Evolutionary conservation across 1,140 invertebrate species (phyloP), one percentile per base, ranked within the genome.

Genomic region (Drosophila navojoa): DNA sequence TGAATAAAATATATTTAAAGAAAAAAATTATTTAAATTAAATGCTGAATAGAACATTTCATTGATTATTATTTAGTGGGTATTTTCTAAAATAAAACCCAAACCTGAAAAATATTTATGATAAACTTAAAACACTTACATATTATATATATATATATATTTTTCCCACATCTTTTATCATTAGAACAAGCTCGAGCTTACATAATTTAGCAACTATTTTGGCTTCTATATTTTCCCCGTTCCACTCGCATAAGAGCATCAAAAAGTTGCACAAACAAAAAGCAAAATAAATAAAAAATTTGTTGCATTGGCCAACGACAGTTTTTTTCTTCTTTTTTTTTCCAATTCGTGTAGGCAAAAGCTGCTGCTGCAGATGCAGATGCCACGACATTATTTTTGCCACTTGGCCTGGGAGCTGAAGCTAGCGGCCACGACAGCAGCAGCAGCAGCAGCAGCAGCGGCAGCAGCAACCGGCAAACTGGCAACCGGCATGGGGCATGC

Each of bases 321-420:
- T 81, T 81, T 38, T 38, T 38, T 35, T 35, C 6, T 35, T 35
- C 3, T 81, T 81, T 38, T 2, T 38, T 38, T 38, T 75, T 67
- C 69, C 73, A 42, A 77, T 81, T 81, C 79, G 79, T 81, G 78
- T 81, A 81, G 79, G 79, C 73, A 81, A 81, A 81, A 81, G 73
- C 69, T 85, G 81, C 77, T 80, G 67, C 68, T 76, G 49, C 60
- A 87, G 85, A 86, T 86, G 81, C 81, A 87, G 81, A 87, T 86
- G 81, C 81, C 82, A 89, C 82, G 84, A 87, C 84, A 87, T 89
- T 87, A 89, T 89, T 87, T 87, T 87, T 87, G 84, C 84, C 84
- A 87, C 84, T 87, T 87, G 84, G 84, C 70, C 79, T 76, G 79
- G 77, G 73, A 75, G 58, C 59, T 29, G 59, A 38, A 78, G 74